phyloP scores from a whole-genome alignment of 2,113 vertebrate species.

The Cromileptes altivelis region DNA sequence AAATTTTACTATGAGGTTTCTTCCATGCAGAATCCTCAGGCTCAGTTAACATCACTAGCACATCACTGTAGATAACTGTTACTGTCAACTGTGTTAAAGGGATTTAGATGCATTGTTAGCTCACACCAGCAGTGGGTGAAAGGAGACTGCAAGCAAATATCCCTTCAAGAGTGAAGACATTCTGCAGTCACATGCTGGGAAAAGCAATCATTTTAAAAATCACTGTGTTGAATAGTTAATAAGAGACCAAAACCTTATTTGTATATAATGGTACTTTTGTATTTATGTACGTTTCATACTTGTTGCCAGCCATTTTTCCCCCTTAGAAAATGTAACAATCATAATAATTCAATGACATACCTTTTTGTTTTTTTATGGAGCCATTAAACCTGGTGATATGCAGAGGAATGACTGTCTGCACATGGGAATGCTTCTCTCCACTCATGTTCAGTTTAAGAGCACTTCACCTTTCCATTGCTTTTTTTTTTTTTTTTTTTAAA shows the following conservation, averaged over 20 bases:
- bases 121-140: conserved; percentile 16
- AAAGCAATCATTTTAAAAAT: conserved; percentile 34
- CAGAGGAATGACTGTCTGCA: conserved; percentile 34
- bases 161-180: neutral
- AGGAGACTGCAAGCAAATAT: neutral
- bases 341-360: neutral
- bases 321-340: neutral
- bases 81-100: conserved; percentile 24
- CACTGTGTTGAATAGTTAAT: conserved; percentile 27
- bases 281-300: conserved; percentile 41
- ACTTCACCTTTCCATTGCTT: conserved; percentile 13
- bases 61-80: conserved; percentile 21
- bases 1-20: neutral
- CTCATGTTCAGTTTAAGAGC: conserved; percentile 18
- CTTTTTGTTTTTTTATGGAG: conserved; percentile 16
- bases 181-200: conserved; percentile 23
- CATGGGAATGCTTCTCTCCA: conserved; percentile 9
- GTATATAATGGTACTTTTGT: conserved; percentile 51
- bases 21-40: conserved; percentile 18
- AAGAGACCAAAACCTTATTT: conserved; percentile 26
- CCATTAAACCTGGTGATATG: conserved; percentile 25
- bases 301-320: conserved; percentile 7
- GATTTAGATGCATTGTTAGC: neutral
- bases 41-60: conserved; percentile 14
- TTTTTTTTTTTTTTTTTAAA: neutral